Evolutionary conservation across 92 coral and sea anemone species (phyloP).

Genomic region (Heliopora coerulea): DNA sequence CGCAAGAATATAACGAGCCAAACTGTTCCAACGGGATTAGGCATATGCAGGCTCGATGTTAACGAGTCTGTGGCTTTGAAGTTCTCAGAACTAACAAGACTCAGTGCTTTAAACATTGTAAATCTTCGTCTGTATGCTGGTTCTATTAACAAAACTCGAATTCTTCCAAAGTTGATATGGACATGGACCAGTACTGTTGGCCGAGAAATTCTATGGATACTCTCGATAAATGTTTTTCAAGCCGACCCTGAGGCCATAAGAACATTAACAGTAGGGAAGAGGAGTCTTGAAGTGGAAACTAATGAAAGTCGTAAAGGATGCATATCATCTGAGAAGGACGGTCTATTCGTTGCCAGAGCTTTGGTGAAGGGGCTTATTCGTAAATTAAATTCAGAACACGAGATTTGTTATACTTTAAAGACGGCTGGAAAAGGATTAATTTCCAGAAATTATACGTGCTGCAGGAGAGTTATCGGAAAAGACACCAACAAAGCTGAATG

Average conservation of each 20-base stretch:
- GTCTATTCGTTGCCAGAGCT: background rate
- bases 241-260: background rate
- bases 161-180: background rate
- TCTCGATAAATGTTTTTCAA: background rate
- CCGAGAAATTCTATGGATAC: slow-evolving; percentile 1
- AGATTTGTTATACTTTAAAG: background rate
- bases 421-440: background rate
- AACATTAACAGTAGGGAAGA: background rate
- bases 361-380: background rate
- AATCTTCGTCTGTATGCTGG: background rate
- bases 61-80: background rate
- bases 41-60: background rate
- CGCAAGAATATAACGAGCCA: background rate
- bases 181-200: background rate
- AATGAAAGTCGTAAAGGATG: slow-evolving; percentile 2
- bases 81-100: background rate
- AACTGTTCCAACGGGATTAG: background rate
- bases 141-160: background rate
- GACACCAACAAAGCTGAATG: background rate
- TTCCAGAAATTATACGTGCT: background rate
- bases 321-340: background rate
- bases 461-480: background rate
- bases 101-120: background rate
- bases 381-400: background rate
- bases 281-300: background rate